A percentile compares a stretch with the other conserved stretches of the same genome.
phyloP scores from a whole-genome alignment of 1,140 invertebrate genomes.

The Drosophila paulistorum region DNA sequence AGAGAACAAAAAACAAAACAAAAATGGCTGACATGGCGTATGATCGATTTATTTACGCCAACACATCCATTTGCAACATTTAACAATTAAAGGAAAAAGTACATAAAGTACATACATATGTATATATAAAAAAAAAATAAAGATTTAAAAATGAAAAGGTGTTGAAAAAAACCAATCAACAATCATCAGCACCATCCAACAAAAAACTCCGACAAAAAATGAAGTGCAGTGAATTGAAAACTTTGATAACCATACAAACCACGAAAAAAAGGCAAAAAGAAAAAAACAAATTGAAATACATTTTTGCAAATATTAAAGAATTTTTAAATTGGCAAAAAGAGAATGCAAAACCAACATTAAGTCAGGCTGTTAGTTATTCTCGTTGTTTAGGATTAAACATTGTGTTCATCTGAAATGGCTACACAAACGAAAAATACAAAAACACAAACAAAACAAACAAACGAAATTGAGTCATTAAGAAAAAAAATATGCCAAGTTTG shows the following conservation, averaged over 20 bases:
- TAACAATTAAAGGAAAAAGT: neutral
- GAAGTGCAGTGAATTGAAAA: conserved; percentile 48
- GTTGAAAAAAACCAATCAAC: neutral
- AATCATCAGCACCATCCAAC: neutral
- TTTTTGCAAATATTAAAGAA: neutral
- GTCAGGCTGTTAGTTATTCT: too few relatives aligned
- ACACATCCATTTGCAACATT: conserved; percentile 8
- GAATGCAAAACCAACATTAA: too few relatives aligned
- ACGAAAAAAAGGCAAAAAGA: neutral
- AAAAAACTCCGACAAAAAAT: neutral
- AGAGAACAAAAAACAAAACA: too few relatives aligned
- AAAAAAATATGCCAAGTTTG: too few relatives aligned
- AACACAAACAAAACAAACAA: too few relatives aligned
- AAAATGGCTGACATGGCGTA: neutral
- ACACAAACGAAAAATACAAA: too few relatives aligned
- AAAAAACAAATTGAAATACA: conserved; percentile 27
- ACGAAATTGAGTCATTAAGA: too few relatives aligned
- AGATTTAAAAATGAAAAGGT: neutral
- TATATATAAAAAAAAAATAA: neutral
- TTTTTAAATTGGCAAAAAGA: too few relatives aligned
- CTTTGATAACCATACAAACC: conserved; percentile 41
- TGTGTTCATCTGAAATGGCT: too few relatives aligned
- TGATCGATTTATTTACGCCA: neutral
- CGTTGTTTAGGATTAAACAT: too few relatives aligned
- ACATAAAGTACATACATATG: neutral